Percentiles rank a stretch among this genome's conserved stretches.
phyloP scores from a whole-genome alignment of 2,797 vertebrate genomes.

The Masticophis lateralis region DNA sequence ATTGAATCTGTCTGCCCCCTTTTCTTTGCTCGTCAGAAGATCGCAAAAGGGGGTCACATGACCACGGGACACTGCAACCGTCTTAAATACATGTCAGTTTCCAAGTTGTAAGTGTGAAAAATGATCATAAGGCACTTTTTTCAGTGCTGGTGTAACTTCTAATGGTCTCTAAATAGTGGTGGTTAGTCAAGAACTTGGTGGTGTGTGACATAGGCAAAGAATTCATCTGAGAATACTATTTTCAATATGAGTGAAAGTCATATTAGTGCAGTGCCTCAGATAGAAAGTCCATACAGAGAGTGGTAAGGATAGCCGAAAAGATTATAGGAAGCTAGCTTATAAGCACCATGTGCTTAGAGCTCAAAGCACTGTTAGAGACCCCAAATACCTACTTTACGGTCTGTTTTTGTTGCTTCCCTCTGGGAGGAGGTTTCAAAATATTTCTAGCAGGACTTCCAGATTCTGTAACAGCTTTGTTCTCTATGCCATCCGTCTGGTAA shows the following conservation, averaged over 20 bases:
- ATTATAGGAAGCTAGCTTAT: background rate
- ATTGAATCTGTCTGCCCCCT: background rate
- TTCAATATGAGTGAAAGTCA: background rate
- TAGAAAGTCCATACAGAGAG: background rate
- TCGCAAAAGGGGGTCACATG: background rate
- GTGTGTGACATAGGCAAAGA: background rate
- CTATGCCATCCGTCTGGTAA: background rate
- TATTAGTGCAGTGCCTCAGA: background rate
- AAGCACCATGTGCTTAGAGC: background rate
- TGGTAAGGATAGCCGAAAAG: background rate
- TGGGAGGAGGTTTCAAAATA: background rate
- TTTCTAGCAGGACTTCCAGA: background rate
- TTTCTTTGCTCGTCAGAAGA: background rate
- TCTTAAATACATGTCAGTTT: background rate
- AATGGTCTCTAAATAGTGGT: background rate
- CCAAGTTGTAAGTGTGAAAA: background rate
- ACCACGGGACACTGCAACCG: background rate
- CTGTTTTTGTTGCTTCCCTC: background rate
- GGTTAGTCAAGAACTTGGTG: background rate
- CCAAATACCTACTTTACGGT: background rate
- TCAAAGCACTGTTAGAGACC: background rate
- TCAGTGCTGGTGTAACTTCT: background rate
- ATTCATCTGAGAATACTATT: background rate
- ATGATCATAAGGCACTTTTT: background rate
- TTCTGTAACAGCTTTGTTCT: background rate